Base-by-base conservation (phyloP, 2,797 vertebrate species). In the Lates japonicus region DNA sequence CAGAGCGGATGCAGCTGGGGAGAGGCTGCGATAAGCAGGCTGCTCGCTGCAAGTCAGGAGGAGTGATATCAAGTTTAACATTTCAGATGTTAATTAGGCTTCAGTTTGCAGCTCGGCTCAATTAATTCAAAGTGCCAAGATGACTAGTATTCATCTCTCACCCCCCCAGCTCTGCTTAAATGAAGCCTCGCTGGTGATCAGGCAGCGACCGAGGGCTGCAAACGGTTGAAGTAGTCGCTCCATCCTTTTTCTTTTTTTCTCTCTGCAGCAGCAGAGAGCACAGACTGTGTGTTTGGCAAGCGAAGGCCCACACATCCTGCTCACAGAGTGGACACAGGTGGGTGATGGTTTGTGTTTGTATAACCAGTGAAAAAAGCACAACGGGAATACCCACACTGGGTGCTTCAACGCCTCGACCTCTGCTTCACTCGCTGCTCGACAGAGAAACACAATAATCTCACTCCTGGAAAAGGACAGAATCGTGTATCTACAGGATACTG, bases 51-150 rank as follows among this genome's bases (percentile, higher is more conserved):
- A 39, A 39, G 64, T 68, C 76, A 61, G 82, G 67, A 55, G 39
- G 44, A 87, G 62, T 51, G 83, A 78, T 61, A 85, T 78, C 70
- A 75, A 82, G 81, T 90, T 89, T 77, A 84, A 88, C 81, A 79
- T 90, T 91, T 93, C 87, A 88, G 61, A 88, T 87, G 92, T 84
- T 92, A 91, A 91, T 91, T 85, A 87, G 80, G 65, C 81, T 70
- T 68, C 87, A 76, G 81, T 84, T 83, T 81, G 78, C 70, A 77
- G 87, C 87, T 78, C 74, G 8, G 70, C 81, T 84, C 84, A 61
- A 91, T 90, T 88, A 69, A 88, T 86, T 85, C 85, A 84, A 76
- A 91, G 80, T 77, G 84, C 77, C 75, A 66, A 62, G 83, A 86
- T 72, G 88, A 82, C 67, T 73, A 58, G 82, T 39, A 52, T 88